Base-by-base conservation (phyloP, 1,140 invertebrate genomes). In the Papilio dardanus region DNA sequence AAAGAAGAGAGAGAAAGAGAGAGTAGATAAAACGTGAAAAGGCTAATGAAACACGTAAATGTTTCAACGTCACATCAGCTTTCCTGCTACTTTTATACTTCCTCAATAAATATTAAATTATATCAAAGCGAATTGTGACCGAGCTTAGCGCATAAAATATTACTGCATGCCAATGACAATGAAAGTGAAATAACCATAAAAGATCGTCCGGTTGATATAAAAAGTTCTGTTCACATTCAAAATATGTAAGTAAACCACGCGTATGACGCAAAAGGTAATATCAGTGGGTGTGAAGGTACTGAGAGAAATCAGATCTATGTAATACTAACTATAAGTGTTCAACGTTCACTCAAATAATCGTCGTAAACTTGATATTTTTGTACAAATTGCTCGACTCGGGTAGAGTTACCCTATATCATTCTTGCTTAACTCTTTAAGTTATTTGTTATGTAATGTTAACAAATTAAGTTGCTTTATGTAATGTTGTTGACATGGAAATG, bases 281-380 rank as follows among this genome's bases (percentile, higher is more conserved):
- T 73, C 28, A 58, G 71, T 73, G 71, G 71, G 71, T 73, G 71
- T 73, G 28, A 71, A 73, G 31, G 46, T 33, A 54, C 19, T 54
- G 71, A 58, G 42, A 54, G 71, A 73, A 73, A 73, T 73, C 71
- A 58, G 46, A 73, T 73, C 71, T 58, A 54, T 30, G 71, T 73
- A 54, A 42, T 46, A 37, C 35, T 16, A 30, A 71, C 69, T 71
- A 30, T 73, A 35, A 46, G 50, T 73, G 33, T 54, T 58, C 69
- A 71, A 46, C 68, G 68, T 40, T 71, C 68, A 50, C 40, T 71
- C 37, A 21, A 24, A n/a, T 28, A 73, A 54, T 21, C 35, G 35
- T 54, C 19, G 46, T 73, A 58, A 73, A 73, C 46, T 54, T 73
- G 71, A 73, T 73, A 73, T 73, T 73, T 73, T 54, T 24, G 46